phyloP scores from a whole-genome alignment of 2,113 vertebrate species.

The Charadrius vociferus region DNA sequence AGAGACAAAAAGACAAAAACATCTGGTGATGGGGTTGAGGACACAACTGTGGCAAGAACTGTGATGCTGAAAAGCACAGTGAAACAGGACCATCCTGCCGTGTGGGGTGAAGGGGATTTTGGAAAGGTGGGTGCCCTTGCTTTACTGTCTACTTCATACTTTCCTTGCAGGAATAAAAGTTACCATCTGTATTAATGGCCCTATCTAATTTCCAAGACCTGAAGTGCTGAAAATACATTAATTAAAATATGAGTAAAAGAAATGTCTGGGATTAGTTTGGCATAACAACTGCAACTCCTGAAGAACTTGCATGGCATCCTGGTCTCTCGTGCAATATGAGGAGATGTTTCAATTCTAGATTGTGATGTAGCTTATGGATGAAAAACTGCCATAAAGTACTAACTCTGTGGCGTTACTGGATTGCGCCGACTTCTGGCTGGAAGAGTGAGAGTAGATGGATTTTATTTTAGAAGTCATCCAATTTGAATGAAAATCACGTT shows the following conservation, averaged over 20 bases:
- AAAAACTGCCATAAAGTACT: neutral
- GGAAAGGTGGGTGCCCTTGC: neutral
- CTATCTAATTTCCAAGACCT: neutral
- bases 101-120: neutral
- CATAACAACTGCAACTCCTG: neutral
- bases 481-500: neutral
- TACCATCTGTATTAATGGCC: rapidly evolving
- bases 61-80: neutral
- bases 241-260: neutral
- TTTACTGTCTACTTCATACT: neutral
- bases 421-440: too few relatives aligned
- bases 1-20: neutral
- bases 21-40: neutral
- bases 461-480: neutral
- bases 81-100: rapidly evolving
- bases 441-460: neutral
- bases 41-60: neutral
- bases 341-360: neutral
- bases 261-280: neutral
- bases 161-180: neutral
- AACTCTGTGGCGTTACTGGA: neutral
- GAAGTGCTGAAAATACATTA: neutral
- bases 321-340: neutral
- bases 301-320: neutral
- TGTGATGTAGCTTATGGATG: neutral